Percentiles rank a stretch among this genome's conserved stretches.
phyloP scores from a whole-genome alignment of 2,888 invertebrate genomes.

The Pristionchus japonicus region DNA sequence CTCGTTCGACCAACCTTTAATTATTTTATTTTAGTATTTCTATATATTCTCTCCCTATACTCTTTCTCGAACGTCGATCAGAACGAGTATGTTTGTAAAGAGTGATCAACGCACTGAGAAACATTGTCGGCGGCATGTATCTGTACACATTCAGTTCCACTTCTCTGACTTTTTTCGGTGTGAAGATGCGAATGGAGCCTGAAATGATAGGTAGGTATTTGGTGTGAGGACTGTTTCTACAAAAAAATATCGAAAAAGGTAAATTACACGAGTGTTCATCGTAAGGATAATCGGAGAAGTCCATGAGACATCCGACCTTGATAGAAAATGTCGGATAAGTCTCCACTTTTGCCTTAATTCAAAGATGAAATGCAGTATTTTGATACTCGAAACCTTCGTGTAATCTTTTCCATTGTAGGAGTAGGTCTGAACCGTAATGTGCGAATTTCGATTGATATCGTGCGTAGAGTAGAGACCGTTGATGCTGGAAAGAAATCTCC shows the following conservation, averaged over 20 bases:
- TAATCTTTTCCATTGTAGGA: not conserved
- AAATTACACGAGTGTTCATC: conserved; percentile 54
- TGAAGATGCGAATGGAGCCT: conserved; percentile 50
- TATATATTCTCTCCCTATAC: no score
- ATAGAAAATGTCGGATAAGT: conserved; percentile 70
- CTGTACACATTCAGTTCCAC: conserved; percentile 52
- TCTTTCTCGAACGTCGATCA: no score
- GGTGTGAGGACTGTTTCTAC: not conserved
- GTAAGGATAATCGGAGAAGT: conserved; percentile 62
- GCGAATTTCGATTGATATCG: conserved; percentile 59
- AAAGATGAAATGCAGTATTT: not conserved
- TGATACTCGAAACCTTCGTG: not conserved
- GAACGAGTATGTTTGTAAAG: no score
- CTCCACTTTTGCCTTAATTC: conserved; percentile 64
- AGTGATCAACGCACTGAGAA: conserved; percentile 50
- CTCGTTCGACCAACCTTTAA: conserved; percentile 64
- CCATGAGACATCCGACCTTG: conserved; percentile 69
- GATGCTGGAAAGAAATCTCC: conserved; percentile 52
- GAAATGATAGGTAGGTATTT: not conserved
- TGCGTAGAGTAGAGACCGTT: conserved; percentile 65
- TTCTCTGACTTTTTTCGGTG: conserved; percentile 51
- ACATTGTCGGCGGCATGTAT: conserved; percentile 50
- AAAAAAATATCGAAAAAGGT: not conserved
- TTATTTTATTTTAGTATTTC: no score
- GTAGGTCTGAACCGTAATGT: conserved; percentile 57